Evolutionary conservation across 1,140 invertebrate genomes (phyloP).

Genomic region (Bombus waltoni): DNA sequence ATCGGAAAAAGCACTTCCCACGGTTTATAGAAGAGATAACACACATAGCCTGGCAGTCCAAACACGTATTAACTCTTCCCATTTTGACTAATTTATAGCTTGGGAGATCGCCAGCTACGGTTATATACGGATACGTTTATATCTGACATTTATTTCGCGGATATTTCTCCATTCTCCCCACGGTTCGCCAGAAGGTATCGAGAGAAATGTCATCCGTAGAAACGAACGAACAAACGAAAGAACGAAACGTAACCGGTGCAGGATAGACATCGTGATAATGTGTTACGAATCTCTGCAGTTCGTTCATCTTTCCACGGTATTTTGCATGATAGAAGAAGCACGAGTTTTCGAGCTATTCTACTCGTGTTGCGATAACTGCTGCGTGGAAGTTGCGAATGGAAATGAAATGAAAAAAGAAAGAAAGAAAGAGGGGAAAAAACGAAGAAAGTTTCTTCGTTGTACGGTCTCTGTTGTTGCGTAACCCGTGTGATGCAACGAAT

Average conservation of each 20-base stretch:
- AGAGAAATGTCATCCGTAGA: constrained; percentile 11
- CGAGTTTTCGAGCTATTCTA: neutral
- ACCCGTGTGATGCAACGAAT: neutral
- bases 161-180: neutral
- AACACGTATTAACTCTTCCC: constrained; percentile 40
- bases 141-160: constrained; percentile 31
- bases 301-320: neutral
- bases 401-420: neutral
- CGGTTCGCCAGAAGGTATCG: neutral
- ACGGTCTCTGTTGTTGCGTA: neutral
- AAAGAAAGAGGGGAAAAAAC: neutral
- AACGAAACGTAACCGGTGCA: neutral
- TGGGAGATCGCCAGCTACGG: constrained; percentile 26
- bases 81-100: constrained; percentile 43
- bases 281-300: constrained; percentile 3
- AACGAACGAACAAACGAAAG: neutral
- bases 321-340: neutral
- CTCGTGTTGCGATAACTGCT: neutral
- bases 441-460: neutral
- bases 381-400: neutral
- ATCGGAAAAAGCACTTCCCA: constrained; percentile 34
- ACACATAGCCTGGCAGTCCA: neutral
- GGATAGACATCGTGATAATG: constrained; percentile 18
- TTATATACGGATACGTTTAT: constrained; percentile 28
- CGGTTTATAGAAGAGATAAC: constrained; percentile 41